These are phyloP conservation scores for Callorhinus ursinus DNA, from an alignment of 2,113 vertebrate genomes.

Conservation along the genomic window DNA sequence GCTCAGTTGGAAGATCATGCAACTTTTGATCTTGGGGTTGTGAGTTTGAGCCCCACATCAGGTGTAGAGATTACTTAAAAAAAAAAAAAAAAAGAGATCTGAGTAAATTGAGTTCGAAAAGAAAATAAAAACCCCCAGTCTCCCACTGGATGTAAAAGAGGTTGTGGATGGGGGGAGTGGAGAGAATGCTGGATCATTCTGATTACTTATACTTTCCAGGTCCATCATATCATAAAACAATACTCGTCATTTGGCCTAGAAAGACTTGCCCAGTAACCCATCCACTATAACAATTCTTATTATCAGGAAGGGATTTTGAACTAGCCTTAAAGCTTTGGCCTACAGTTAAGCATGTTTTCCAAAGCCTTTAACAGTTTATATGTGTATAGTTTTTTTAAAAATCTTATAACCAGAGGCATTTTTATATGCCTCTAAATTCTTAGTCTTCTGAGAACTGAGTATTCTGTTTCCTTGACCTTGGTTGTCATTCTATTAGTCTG, in stretches of 20 bases:
- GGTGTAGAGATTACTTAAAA: not conserved
- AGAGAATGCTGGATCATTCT: not conserved
- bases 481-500: not conserved
- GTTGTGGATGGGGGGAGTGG: not conserved
- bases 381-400: slow-evolving; percentile 7
- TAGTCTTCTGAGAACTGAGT: not conserved
- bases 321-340: not conserved
- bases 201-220: not conserved
- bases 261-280: not conserved
- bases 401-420: not conserved
- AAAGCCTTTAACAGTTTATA: not conserved
- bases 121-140: not conserved
- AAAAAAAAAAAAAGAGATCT: not conserved
- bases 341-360: not conserved
- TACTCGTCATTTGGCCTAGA: not conserved
- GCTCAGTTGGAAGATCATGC: not conserved
- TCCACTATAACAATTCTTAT: not conserved
- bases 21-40: not conserved
- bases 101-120: slow-evolving; percentile 19
- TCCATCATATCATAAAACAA: not conserved
- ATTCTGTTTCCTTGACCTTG: not conserved
- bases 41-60: not conserved
- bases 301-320: not conserved
- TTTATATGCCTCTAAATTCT: not conserved
- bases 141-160: not conserved